Conservation (phyloP, 2,113 vertebrate genomes). For the Mormyrus lacerda region DNA sequence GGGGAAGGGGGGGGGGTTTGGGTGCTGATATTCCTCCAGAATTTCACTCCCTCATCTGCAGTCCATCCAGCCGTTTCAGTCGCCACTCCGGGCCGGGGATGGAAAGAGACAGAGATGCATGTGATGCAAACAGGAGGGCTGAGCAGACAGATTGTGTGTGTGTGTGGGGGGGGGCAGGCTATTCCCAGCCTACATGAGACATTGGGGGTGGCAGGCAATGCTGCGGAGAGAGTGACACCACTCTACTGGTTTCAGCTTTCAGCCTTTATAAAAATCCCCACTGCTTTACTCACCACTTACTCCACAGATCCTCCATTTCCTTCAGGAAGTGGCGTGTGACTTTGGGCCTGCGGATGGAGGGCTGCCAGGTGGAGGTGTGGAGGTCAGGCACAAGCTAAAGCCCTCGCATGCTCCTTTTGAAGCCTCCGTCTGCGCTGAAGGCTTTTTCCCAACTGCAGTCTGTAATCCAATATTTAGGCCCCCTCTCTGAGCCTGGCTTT, state of each 20-base stretch:
- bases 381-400: background rate
- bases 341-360: background rate
- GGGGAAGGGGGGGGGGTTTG: background rate
- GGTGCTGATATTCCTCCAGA: background rate
- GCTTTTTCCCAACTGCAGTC: background rate
- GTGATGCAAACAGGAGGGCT: too few relatives aligned
- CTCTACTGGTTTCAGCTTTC: background rate
- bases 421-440: background rate
- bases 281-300: background rate
- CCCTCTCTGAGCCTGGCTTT: background rate
- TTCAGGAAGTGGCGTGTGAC: background rate
- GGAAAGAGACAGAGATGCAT: background rate
- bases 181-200: background rate
- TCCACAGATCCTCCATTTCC: background rate
- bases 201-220: background rate
- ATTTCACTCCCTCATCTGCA: background rate
- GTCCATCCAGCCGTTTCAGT: background rate
- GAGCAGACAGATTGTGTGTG: too few relatives aligned
- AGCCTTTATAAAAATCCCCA: background rate
- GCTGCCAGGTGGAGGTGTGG: background rate
- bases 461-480: too few relatives aligned
- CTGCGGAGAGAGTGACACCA: background rate
- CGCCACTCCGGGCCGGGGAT: background rate
- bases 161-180: too few relatives aligned
- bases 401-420: too few relatives aligned